These are phyloP conservation scores for Caenorhabditis tropicalis DNA, from an alignment of 1,140 invertebrate species.

Conservation along the genomic window DNA sequence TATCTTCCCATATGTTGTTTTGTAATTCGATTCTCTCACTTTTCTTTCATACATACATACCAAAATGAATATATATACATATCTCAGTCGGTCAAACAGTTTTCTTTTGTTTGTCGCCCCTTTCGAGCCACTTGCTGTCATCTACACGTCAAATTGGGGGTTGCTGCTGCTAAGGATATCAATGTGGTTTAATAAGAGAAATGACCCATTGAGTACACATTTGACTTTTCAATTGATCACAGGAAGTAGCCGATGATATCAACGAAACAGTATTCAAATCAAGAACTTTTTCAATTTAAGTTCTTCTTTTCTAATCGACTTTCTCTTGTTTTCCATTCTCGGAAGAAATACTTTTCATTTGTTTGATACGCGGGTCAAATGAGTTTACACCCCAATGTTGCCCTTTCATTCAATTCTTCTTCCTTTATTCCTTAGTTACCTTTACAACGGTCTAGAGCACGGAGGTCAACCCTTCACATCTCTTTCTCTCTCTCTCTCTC, in stretches of 20 bases:
- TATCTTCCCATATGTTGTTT: not conserved
- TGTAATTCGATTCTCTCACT: slow-evolving; percentile 14
- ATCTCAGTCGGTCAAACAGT: slow-evolving; percentile 16
- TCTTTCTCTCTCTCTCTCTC: not conserved
- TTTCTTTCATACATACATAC: slow-evolving; percentile 35
- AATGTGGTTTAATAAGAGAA: not conserved
- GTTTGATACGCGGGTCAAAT: slow-evolving; percentile 23
- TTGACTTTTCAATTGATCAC: not conserved
- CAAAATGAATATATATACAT: slow-evolving; percentile 36
- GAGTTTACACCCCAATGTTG: slow-evolving; percentile 9
- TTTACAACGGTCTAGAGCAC: slow-evolving; percentile 1
- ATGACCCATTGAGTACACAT: not conserved
- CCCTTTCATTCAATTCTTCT: slow-evolving; percentile 6
- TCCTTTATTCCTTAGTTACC: not conserved
- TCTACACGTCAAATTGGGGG: slow-evolving; percentile 23
- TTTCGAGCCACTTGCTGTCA: slow-evolving; percentile 28
- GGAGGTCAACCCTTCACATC: not conserved
- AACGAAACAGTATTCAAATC: no score
- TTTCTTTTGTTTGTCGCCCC: not conserved
- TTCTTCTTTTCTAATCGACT: no score
- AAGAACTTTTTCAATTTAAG: no score
- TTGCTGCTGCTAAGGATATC: not conserved
- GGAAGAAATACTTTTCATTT: no score
- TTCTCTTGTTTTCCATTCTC: no score
- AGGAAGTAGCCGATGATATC: not conserved